Conservation (phyloP, 1,140 invertebrate genomes). For the Drosophila lowei region DNA sequence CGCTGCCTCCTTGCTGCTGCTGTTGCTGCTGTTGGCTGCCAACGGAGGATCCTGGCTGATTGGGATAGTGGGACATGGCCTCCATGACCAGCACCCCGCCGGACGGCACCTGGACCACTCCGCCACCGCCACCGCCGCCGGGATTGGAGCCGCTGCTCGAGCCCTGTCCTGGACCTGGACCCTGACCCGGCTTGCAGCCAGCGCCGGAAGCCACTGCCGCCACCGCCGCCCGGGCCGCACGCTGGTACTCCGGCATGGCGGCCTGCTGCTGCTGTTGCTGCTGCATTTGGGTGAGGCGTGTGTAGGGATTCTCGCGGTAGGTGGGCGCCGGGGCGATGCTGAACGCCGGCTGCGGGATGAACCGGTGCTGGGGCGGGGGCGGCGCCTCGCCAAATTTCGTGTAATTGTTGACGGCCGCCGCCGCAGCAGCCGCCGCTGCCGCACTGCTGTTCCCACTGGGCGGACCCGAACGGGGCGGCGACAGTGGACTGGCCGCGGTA, state of each 20-base stretch:
- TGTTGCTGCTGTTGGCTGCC: slow-evolving; percentile 49
- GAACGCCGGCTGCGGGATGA: slow-evolving; percentile 62
- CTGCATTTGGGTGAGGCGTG: slow-evolving; percentile 72
- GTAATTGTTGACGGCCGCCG: slow-evolving; percentile 66
- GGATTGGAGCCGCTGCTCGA: slow-evolving; percentile 26
- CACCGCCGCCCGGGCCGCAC: neutral
- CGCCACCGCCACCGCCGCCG: slow-evolving; percentile 45
- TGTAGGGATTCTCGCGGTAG: slow-evolving; percentile 76
- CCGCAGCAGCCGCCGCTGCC: slow-evolving; percentile 53
- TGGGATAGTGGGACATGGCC: slow-evolving; percentile 66
- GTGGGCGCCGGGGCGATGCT: slow-evolving; percentile 61
- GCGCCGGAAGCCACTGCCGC: neutral
- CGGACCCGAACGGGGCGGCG: slow-evolving; percentile 74
- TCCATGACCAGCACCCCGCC: slow-evolving; percentile 71
- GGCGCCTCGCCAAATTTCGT: slow-evolving; percentile 69
- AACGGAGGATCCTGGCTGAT: slow-evolving; percentile 49
- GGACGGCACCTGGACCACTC: slow-evolving; percentile 59
- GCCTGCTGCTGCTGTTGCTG: slow-evolving; percentile 20
- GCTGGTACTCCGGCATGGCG: slow-evolving; percentile 19
- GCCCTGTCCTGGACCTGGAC: too few species aligned
- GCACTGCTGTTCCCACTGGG: slow-evolving; percentile 22
- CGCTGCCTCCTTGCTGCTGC: slow-evolving; percentile 23
- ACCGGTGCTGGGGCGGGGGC: slow-evolving; percentile 55
- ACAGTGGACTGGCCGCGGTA: slow-evolving; percentile 78
- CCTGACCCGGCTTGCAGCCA: too few species aligned